Conservation (phyloP, 2,797 vertebrate species). For the Gymnocypris eckloni region DNA sequence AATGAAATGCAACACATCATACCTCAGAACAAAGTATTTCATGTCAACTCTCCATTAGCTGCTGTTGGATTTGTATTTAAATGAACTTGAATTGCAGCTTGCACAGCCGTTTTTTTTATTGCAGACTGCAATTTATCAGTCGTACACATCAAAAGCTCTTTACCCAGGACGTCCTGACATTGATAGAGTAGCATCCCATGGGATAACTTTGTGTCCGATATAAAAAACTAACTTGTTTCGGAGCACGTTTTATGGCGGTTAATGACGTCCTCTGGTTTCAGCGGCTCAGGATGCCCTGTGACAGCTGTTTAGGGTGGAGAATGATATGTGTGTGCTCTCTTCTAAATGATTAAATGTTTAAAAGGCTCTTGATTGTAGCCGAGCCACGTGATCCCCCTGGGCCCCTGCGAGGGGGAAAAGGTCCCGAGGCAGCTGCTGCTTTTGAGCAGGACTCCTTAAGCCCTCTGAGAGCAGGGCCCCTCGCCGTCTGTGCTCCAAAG, state of each 20-base stretch:
- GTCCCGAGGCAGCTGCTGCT: constrained; percentile 64
- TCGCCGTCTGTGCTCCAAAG: constrained; percentile 58
- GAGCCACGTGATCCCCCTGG: constrained; percentile 58
- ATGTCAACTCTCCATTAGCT: background rate
- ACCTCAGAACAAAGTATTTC: background rate
- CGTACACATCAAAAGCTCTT: constrained; percentile 43
- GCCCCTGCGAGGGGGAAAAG: constrained; percentile 57
- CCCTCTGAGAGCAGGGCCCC: constrained; percentile 60
- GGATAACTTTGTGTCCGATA: constrained; percentile 42
- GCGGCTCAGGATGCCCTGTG: constrained; percentile 44
- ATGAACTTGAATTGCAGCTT: background rate
- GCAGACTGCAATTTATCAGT: background rate
- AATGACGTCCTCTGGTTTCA: constrained; percentile 52
- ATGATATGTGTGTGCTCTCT: constrained; percentile 51
- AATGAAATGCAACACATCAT: background rate
- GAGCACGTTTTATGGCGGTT: constrained; percentile 47
- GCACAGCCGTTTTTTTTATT: background rate
- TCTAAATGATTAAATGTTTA: constrained; percentile 64
- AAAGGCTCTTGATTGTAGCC: constrained; percentile 56
- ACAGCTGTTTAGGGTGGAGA: constrained; percentile 58
- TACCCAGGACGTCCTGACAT: constrained; percentile 26
- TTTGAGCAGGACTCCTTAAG: constrained; percentile 58
- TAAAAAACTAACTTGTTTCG: constrained; percentile 45
- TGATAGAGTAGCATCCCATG: constrained; percentile 45
- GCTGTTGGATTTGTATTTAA: constrained; percentile 21